Percentiles rank a stretch among this genome's conserved stretches.
Conservation (phyloP, 2,888 invertebrate species). For the Chaitophorus viminalis region DNA sequence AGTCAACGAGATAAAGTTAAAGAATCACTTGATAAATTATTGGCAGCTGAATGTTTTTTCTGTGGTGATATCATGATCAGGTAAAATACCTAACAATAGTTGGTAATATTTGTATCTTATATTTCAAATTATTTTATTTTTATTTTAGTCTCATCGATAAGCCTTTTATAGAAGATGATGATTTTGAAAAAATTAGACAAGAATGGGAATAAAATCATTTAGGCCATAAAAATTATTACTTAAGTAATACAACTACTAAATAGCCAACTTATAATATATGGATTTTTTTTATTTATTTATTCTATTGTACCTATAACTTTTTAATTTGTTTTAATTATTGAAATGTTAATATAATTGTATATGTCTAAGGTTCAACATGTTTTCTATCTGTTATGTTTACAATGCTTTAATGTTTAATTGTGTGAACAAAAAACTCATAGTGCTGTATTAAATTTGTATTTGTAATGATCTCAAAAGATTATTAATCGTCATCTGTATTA, state of each 20-base stretch:
- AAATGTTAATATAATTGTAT: not conserved
- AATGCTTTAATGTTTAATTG: not conserved
- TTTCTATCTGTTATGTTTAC: not conserved
- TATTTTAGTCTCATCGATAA: slow-evolving; percentile 81
- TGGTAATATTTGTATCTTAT: not conserved
- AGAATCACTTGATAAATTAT: slow-evolving; percentile 85
- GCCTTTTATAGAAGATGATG: slow-evolving; percentile 85
- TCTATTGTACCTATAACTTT: not conserved
- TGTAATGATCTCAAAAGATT: slow-evolving; percentile 18
- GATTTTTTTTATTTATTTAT: not conserved
- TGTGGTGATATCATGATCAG: slow-evolving; percentile 92
- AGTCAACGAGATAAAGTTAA: slow-evolving; percentile 73
- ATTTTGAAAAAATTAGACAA: slow-evolving; percentile 83
- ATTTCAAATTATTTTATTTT: slow-evolving; percentile 28
- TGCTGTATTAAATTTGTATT: not conserved
- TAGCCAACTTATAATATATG: not conserved
- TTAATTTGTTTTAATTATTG: not conserved
- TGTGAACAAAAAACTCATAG: not conserved
- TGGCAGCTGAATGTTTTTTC: slow-evolving; percentile 91
- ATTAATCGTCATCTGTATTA: slow-evolving; percentile 1
- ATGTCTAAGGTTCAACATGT: not conserved
- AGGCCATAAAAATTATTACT: not conserved
- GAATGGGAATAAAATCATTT: slow-evolving; percentile 81
- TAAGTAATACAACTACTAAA: not conserved
- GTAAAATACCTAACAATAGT: slow-evolving; percentile 67